Conservation (phyloP, 2,888 invertebrate species). For the Emesis castigata region DNA sequence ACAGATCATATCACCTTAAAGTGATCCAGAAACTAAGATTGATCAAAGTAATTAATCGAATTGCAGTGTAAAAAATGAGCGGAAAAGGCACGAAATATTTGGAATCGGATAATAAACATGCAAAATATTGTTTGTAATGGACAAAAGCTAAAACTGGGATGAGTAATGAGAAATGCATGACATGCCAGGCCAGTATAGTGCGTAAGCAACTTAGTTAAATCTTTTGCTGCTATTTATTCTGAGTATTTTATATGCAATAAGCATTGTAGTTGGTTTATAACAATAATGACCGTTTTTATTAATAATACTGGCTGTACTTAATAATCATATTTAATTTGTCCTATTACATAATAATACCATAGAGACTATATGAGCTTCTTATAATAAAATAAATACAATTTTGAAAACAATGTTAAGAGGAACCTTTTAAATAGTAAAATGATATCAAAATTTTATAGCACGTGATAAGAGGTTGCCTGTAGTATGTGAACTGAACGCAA, state of each 20-base stretch:
- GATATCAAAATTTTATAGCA: no score
- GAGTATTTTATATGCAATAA: background rate
- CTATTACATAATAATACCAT: background rate
- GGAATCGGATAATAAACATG: background rate
- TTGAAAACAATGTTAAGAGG: background rate
- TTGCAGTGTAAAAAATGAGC: background rate
- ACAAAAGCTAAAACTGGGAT: background rate
- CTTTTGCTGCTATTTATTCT: background rate
- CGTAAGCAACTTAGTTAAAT: background rate
- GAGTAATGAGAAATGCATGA: background rate
- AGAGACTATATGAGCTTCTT: background rate
- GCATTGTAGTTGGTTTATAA: background rate
- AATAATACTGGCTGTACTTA: constrained; percentile 5
- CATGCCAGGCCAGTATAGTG: constrained; percentile 4
- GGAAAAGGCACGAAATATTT: background rate
- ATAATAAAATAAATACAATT: constrained; percentile 1
- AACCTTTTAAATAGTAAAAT: no score
- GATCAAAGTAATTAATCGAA: background rate
- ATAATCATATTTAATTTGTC: background rate
- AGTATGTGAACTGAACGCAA: no score
- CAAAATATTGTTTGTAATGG: background rate
- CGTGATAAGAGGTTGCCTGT: no score
- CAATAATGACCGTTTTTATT: background rate
- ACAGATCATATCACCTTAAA: background rate
- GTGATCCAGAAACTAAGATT: background rate